Evolutionary conservation across 1,140 invertebrate genomes (phyloP).

Genomic region (Anastatus disparis): DNA sequence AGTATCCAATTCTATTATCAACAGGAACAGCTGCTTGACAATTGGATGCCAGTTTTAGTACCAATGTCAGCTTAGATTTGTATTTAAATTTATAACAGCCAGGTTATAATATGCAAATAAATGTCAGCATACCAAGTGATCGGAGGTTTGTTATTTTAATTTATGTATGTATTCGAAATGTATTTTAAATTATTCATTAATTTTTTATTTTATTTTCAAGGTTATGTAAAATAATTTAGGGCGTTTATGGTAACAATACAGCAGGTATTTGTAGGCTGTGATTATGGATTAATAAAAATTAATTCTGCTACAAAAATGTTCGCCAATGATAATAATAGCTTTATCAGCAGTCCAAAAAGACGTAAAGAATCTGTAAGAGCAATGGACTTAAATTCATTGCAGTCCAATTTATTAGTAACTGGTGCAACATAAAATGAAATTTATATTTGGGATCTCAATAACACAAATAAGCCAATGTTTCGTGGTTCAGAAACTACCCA

Average conservation of each 20-base stretch:
- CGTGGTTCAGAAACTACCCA: slow-evolving; percentile 89
- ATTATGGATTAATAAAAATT: slow-evolving; percentile 86
- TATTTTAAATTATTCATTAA: not conserved
- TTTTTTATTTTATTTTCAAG: slow-evolving; percentile 63
- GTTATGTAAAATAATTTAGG: slow-evolving; percentile 94
- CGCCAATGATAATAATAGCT: slow-evolving; percentile 73
- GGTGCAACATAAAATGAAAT: slow-evolving; percentile 94
- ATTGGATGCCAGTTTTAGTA: slow-evolving; percentile 91
- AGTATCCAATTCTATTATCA: slow-evolving; percentile 84
- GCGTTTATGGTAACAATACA: slow-evolving; percentile 70
- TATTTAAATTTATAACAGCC: slow-evolving; percentile 88
- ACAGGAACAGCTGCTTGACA: slow-evolving; percentile 95
- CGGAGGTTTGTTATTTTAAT: slow-evolving; percentile 70
- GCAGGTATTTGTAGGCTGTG: slow-evolving; percentile 88
- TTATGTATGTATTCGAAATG: slow-evolving; percentile 7
- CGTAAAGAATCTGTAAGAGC: slow-evolving; percentile 89
- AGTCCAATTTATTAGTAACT: slow-evolving; percentile 89
- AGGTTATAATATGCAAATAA: slow-evolving; percentile 80
- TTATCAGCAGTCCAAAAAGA: slow-evolving; percentile 80
- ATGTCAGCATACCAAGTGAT: slow-evolving; percentile 75
- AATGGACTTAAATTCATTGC: slow-evolving; percentile 92
- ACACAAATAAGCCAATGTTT: slow-evolving; percentile 87
- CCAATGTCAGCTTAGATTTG: slow-evolving; percentile 82
- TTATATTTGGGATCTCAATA: slow-evolving; percentile 96
- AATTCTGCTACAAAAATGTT: slow-evolving; percentile 85